phyloP scores from a whole-genome alignment of 2,797 vertebrate species.

The Sternarchorhynchus goeldii region DNA sequence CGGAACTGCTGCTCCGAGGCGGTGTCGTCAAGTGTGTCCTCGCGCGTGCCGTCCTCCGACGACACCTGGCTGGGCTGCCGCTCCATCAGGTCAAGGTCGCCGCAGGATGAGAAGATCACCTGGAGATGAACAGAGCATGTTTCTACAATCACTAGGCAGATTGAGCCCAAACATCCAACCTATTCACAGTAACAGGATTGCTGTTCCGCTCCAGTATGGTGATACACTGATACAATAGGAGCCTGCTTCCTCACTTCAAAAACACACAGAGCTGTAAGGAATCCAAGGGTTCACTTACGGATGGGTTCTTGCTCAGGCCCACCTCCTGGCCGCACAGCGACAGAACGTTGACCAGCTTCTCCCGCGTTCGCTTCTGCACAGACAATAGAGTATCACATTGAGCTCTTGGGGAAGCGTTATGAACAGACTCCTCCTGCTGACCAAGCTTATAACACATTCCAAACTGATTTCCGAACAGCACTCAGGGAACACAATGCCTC shows the following conservation, averaged over 20 bases:
- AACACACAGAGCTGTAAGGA: background rate
- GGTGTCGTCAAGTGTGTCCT: conserved; percentile 93
- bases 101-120: conserved; percentile 99
- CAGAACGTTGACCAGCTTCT: conserved; percentile 96
- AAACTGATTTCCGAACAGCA: too few relatives aligned
- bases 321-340: conserved; percentile 97
- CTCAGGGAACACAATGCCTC: too few relatives aligned
- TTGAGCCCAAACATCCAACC: background rate
- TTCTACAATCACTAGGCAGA: background rate
- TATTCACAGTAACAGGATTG: background rate
- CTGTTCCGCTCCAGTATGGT: too few relatives aligned
- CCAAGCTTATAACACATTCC: too few relatives aligned
- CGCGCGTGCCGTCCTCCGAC: conserved; percentile 90
- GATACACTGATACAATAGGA: background rate
- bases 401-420: background rate
- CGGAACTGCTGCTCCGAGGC: conserved; percentile 98
- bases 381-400: conserved; percentile 8
- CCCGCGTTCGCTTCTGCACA: conserved; percentile 91
- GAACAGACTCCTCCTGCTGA: too few relatives aligned
- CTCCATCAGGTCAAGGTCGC: conserved; percentile 97
- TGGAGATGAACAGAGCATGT: conserved; percentile 55
- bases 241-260: background rate
- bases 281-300: conserved; percentile 77
- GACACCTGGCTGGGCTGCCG: conserved; percentile 93
- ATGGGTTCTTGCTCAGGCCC: conserved; percentile 96